phyloP scores from a whole-genome alignment of 2,797 vertebrate genomes.

The Cichlasoma orientale region DNA sequence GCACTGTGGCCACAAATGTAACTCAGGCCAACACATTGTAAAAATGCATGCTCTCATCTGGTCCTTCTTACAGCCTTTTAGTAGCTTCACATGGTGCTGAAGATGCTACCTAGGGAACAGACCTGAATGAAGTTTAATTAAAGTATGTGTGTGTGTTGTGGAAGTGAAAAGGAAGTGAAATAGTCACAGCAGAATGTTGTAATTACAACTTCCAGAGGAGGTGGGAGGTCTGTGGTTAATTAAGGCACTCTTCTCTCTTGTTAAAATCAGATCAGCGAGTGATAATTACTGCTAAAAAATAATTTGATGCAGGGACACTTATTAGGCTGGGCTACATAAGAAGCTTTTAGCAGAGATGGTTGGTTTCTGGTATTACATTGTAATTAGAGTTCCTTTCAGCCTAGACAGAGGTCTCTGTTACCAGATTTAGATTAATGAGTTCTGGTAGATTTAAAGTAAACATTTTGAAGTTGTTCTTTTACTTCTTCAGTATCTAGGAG shows the following conservation, averaged over 20 bases:
- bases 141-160: constrained; percentile 16
- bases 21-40: constrained; percentile 13
- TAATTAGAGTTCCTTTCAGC: background rate
- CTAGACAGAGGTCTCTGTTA: background rate
- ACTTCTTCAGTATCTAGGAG: background rate
- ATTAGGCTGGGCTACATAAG: background rate
- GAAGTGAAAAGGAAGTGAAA: constrained; percentile 41
- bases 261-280: constrained; percentile 33
- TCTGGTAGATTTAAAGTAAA: background rate
- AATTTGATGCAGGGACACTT: background rate
- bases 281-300: constrained; percentile 40
- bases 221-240: constrained; percentile 59
- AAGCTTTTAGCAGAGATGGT: constrained; percentile 4
- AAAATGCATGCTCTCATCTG: constrained; percentile 2
- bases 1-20: constrained; percentile 1
- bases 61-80: constrained; percentile 34
- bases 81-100: constrained; percentile 7
- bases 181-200: constrained; percentile 33
- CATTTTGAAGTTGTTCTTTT: background rate
- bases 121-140: constrained; percentile 64
- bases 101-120: constrained; percentile 36
- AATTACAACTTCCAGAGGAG: constrained; percentile 61
- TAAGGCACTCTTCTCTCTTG: constrained; percentile 28
- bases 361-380: background rate
- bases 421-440: background rate